Evolutionary conservation across 2,888 invertebrate species (phyloP).

Genomic region (Hartigia nigra): DNA sequence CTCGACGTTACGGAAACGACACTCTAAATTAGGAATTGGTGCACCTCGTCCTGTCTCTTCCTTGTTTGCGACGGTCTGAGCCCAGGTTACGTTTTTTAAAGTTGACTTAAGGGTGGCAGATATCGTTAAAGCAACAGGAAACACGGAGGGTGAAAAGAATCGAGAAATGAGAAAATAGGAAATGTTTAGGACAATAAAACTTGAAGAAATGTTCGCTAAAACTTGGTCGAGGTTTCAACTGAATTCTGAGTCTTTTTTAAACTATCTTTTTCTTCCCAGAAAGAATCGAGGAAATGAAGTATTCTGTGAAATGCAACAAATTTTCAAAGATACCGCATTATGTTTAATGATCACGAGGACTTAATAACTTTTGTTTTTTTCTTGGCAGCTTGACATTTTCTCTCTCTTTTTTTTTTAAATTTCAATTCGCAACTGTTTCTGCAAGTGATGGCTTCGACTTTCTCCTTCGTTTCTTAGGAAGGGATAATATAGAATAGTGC

Average conservation of each 20-base stretch:
- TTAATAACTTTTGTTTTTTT: slow-evolving; percentile 20
- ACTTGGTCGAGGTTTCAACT: background rate
- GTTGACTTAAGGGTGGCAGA: background rate
- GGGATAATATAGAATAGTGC: background rate
- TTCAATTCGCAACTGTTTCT: background rate
- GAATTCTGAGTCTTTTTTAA: background rate
- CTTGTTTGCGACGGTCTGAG: background rate
- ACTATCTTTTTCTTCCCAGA: background rate
- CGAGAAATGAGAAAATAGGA: background rate
- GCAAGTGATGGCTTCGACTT: background rate
- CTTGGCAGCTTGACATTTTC: background rate
- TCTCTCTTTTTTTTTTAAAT: slow-evolving; percentile 7
- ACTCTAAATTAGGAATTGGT: background rate
- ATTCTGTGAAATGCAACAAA: slow-evolving; percentile 10
- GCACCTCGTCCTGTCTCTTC: background rate
- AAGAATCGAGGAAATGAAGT: background rate
- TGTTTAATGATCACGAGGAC: slow-evolving; percentile 16
- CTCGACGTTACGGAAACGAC: no score
- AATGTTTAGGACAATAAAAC: background rate
- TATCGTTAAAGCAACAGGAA: background rate
- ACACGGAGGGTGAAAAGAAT: background rate
- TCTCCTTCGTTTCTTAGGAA: background rate
- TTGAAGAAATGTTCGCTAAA: background rate
- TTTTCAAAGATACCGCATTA: slow-evolving; percentile 17
- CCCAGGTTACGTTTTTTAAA: background rate